These are phyloP conservation scores for Habropoda laboriosa DNA, from an alignment of 1,140 invertebrate genomes.

Conservation along the genomic window DNA sequence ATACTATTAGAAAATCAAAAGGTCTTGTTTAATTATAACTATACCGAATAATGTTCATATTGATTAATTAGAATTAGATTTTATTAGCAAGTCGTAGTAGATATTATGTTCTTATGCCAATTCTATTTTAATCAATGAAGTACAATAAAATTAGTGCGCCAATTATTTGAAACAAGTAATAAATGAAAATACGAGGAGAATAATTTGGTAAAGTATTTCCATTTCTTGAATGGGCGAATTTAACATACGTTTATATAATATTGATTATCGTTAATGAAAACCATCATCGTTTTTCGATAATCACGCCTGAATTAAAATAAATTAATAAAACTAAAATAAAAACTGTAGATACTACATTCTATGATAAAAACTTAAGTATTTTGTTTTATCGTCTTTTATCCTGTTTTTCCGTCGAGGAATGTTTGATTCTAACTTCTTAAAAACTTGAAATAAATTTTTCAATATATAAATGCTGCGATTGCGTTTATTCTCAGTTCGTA, in stretches of 20 bases:
- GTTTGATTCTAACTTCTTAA: too few relatives aligned
- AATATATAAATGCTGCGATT: neutral
- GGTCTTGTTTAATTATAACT: neutral
- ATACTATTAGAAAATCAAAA: neutral
- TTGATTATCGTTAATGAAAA: constrained; percentile 20
- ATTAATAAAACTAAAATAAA: constrained; percentile 16
- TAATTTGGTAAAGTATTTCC: too few relatives aligned
- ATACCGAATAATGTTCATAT: neutral
- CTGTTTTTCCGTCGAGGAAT: too few relatives aligned
- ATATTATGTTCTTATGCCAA: neutral
- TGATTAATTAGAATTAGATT: neutral
- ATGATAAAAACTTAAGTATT: neutral
- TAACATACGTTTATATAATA: constrained; percentile 24
- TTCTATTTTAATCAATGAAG: neutral
- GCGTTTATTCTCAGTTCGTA: neutral
- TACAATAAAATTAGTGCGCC: neutral
- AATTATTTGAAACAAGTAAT: neutral
- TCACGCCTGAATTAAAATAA: neutral
- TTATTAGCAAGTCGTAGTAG: neutral
- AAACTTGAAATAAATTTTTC: neutral
- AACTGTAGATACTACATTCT: neutral
- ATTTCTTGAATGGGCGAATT: neutral
- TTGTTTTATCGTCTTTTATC: neutral
- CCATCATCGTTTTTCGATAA: constrained; percentile 39
- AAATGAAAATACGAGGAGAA: neutral